phyloP scores from a whole-genome alignment of 2,888 invertebrate species.

The Exephanes ischioxanthus region DNA sequence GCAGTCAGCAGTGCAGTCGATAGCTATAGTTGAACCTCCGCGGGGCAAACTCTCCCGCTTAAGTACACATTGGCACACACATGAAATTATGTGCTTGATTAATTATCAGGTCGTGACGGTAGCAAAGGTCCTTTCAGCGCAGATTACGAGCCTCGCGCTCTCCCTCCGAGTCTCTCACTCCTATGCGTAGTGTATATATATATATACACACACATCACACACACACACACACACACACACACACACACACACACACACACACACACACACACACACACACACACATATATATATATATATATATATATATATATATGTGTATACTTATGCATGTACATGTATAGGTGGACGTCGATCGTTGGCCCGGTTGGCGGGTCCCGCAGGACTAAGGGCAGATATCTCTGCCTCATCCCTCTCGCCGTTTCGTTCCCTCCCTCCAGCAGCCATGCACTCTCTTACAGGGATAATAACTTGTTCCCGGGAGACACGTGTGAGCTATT shows the following conservation, averaged over 20 bases:
- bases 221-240: not conserved
- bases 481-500: constrained; percentile 59
- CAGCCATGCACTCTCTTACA: constrained; percentile 33
- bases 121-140: constrained; percentile 68
- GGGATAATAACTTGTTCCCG: constrained; percentile 65
- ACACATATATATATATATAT: too few species aligned
- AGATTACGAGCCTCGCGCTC: constrained; percentile 63
- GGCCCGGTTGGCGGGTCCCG: constrained; percentile 40
- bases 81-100: constrained; percentile 68
- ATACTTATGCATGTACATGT: too few species aligned
- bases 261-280: not conserved
- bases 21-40: constrained; percentile 45
- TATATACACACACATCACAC: constrained; percentile 21
- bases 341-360: constrained; percentile 47
- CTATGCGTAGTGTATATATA: too few species aligned
- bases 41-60: constrained; percentile 47
- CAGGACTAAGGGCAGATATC: constrained; percentile 51
- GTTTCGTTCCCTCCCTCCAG: constrained; percentile 16
- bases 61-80: constrained; percentile 61
- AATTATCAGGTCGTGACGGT: constrained; percentile 67
- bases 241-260: not conserved
- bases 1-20: constrained; percentile 24
- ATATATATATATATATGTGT: too few species aligned
- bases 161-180: constrained; percentile 19
- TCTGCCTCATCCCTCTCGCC: constrained; percentile 1